These are phyloP conservation scores for Protodeltote pygarga DNA, from an alignment of 2,888 invertebrate genomes.

Conservation along the genomic window DNA sequence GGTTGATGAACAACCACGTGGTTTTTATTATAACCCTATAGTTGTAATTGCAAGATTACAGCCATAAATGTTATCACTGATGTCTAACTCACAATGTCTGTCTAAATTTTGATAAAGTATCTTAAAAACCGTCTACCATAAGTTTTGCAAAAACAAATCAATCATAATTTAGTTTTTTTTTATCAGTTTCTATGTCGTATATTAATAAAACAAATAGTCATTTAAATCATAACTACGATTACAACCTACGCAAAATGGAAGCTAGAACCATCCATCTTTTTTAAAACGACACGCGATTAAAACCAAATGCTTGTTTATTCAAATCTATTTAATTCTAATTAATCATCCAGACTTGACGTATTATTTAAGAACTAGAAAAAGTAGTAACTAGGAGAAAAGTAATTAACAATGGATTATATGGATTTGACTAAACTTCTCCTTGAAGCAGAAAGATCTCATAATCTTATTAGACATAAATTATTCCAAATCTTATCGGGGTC, in stretches of 20 bases:
- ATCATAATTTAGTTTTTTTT: slow-evolving; percentile 3
- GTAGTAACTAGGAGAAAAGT: no score
- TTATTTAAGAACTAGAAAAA: background rate
- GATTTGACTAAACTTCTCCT: no score
- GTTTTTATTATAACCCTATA: background rate
- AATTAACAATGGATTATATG: no score
- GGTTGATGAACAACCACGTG: background rate
- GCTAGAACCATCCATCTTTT: slow-evolving; percentile 19
- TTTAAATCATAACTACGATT: slow-evolving; percentile 12
- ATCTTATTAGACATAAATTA: no score
- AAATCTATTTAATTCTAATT: slow-evolving; percentile 8
- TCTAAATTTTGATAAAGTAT: background rate
- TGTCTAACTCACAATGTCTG: background rate
- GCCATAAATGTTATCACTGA: no score
- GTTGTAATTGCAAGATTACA: no score
- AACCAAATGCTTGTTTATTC: slow-evolving; percentile 19
- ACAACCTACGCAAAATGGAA: slow-evolving; percentile 16
- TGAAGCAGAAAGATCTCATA: no score
- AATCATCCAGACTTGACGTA: background rate
- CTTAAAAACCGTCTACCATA: background rate
- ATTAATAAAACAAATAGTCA: slow-evolving; percentile 7
- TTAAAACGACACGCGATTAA: slow-evolving; percentile 13
- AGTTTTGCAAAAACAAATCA: slow-evolving; percentile 8
- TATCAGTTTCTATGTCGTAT: background rate
- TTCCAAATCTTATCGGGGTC: no score